Percentiles rank a stretch among this genome's conserved stretches.
phyloP scores from a whole-genome alignment of 2,888 invertebrate genomes.

The Zelleria hepariella region DNA sequence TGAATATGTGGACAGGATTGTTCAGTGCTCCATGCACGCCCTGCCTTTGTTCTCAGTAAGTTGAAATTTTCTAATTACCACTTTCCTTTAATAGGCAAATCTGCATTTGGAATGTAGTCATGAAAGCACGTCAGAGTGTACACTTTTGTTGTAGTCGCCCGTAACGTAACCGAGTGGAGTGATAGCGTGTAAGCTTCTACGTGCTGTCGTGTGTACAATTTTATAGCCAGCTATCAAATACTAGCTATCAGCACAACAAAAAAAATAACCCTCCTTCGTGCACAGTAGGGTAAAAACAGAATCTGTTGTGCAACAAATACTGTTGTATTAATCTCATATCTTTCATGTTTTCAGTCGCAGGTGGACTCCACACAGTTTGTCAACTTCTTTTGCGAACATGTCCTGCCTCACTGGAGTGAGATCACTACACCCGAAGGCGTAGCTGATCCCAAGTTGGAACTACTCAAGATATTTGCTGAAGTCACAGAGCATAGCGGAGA shows the following conservation, averaged over 20 bases:
- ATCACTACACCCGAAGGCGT: conserved; percentile 74
- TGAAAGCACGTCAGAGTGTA: not conserved
- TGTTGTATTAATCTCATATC: not conserved
- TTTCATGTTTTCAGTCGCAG: conserved; percentile 74
- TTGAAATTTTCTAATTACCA: conserved; percentile 25
- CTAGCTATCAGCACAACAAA: no score
- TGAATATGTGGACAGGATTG: conserved; percentile 82
- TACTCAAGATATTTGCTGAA: conserved; percentile 91
- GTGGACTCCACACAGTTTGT: conserved; percentile 90
- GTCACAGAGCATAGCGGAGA: conserved; percentile 83
- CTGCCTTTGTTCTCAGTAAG: conserved; percentile 91
- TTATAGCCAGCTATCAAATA: no score
- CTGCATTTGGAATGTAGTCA: not conserved
- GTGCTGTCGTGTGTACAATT: no score
- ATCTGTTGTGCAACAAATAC: not conserved
- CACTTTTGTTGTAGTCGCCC: no score
- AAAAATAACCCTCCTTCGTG: not conserved
- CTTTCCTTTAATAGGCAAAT: not conserved
- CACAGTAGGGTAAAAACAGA: not conserved
- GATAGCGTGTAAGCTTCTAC: no score
- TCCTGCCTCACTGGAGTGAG: conserved; percentile 81
- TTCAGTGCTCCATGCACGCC: conserved; percentile 89
- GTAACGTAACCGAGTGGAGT: no score
- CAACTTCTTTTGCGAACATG: conserved; percentile 86
- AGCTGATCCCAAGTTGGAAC: conserved; percentile 78